These are phyloP conservation scores for Eumacrocentrus americanus DNA, from an alignment of 2,888 invertebrate species.

Conservation along the genomic window DNA sequence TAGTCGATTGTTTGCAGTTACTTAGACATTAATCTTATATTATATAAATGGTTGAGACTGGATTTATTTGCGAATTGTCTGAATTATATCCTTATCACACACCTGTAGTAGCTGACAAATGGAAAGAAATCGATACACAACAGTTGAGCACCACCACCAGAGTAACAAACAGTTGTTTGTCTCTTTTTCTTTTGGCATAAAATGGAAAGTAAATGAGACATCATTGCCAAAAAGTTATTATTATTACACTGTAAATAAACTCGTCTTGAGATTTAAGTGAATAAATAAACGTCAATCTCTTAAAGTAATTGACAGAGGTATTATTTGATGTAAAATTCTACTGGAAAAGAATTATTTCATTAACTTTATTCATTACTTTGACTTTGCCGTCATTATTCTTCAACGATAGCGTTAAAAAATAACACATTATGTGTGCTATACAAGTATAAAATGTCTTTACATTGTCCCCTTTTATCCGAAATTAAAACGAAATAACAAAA, in stretches of 20 bases:
- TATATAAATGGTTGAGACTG: constrained; percentile 39
- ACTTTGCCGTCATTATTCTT: too few species aligned
- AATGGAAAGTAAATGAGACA: not conserved
- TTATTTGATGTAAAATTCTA: too few species aligned
- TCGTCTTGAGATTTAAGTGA: not conserved
- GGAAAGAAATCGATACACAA: not conserved
- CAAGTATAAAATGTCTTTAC: too few species aligned
- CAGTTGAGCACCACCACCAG: too few species aligned
- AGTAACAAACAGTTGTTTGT: not conserved
- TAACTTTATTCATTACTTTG: too few species aligned
- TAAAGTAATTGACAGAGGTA: not conserved
- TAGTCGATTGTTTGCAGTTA: constrained; percentile 52
- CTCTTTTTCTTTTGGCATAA: not conserved
- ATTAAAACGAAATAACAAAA: too few species aligned
- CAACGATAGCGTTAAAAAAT: too few species aligned
- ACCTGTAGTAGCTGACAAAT: not conserved
- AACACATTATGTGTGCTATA: too few species aligned
- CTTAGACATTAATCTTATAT: constrained; percentile 51
- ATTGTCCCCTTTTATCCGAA: too few species aligned
- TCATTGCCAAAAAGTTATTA: not conserved
- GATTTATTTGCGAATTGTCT: constrained; percentile 37
- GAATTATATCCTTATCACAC: not conserved
- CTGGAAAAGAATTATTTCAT: too few species aligned
- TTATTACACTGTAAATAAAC: not conserved
- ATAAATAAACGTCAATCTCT: not conserved